These are phyloP conservation scores for Danio aesculapii DNA, from an alignment of 2,797 vertebrate genomes.

Conservation along the genomic window DNA sequence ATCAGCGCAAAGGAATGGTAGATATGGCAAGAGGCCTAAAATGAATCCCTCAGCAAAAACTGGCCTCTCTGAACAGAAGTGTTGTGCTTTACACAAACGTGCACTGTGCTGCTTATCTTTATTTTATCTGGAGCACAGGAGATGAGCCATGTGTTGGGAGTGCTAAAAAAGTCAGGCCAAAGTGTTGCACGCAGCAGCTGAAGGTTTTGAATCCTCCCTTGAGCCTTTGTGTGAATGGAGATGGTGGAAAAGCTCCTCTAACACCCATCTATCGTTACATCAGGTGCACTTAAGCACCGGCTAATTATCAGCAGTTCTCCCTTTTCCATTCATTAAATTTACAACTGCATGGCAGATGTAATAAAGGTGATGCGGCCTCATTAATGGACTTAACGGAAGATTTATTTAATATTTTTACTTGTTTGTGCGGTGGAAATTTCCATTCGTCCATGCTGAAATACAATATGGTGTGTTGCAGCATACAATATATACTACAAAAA, in stretches of 20 bases:
- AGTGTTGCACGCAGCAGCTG: not conserved
- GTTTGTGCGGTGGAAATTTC: conserved; percentile 10
- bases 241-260: conserved; percentile 27
- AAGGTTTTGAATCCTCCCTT: conserved; percentile 17
- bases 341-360: conserved; percentile 26
- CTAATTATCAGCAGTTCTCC: conserved; percentile 45
- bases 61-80: conserved; percentile 27
- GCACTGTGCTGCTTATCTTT: conserved; percentile 29
- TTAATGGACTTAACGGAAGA: conserved; percentile 30
- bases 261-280: conserved; percentile 27
- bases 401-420: not conserved
- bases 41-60: conserved; percentile 30
- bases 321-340: conserved; percentile 44
- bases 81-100: conserved; percentile 38
- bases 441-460: not conserved
- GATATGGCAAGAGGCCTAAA: conserved; percentile 11
- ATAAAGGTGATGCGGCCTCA: conserved; percentile 39
- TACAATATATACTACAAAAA: not conserved
- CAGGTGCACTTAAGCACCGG: conserved; percentile 38
- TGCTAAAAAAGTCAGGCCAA: conserved; percentile 11
- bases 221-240: conserved; percentile 11
- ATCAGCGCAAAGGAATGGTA: conserved; percentile 46
- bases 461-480: not conserved
- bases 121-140: conserved; percentile 32
- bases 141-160: conserved; percentile 28